Conservation (phyloP, 2,888 invertebrate genomes). For the Hyles lineata region DNA sequence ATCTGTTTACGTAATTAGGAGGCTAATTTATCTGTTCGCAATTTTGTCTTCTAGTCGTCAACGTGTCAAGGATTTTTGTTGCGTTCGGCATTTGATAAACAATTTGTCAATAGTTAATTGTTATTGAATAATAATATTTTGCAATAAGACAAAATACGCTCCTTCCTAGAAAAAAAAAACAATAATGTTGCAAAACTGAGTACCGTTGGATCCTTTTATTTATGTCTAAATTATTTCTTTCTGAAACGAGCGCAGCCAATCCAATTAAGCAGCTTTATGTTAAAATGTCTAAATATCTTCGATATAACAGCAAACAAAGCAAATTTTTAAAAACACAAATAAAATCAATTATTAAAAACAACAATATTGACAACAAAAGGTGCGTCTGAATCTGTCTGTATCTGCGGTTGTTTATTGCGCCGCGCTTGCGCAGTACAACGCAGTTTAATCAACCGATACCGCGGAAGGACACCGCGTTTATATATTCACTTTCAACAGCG, state of each 20-base stretch:
- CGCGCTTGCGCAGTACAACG: conserved; percentile 41
- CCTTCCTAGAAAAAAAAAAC: no score
- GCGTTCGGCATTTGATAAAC: background rate
- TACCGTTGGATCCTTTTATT: no score
- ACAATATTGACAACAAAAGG: background rate
- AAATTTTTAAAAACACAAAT: background rate
- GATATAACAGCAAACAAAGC: background rate
- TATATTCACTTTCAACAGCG: conserved; percentile 2
- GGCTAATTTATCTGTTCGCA: conserved; percentile 14
- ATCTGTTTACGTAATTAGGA: conserved; percentile 24
- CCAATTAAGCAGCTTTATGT: background rate
- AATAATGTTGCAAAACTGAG: no score
- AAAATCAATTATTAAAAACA: conserved; percentile 5
- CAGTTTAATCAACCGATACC: conserved; percentile 8
- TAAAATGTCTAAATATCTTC: background rate
- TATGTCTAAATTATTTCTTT: no score
- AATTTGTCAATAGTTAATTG: no score
- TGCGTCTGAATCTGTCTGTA: conserved; percentile 36
- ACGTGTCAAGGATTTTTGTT: conserved; percentile 11
- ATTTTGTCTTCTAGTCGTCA: conserved; percentile 2
- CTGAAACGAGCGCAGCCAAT: no score
- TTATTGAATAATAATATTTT: no score
- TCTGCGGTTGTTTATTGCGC: conserved; percentile 65
- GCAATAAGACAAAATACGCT: no score
- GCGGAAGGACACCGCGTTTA: conserved; percentile 4